Conservation (phyloP, 2,113 vertebrate genomes). For the Pyrgilauda ruficollis region DNA sequence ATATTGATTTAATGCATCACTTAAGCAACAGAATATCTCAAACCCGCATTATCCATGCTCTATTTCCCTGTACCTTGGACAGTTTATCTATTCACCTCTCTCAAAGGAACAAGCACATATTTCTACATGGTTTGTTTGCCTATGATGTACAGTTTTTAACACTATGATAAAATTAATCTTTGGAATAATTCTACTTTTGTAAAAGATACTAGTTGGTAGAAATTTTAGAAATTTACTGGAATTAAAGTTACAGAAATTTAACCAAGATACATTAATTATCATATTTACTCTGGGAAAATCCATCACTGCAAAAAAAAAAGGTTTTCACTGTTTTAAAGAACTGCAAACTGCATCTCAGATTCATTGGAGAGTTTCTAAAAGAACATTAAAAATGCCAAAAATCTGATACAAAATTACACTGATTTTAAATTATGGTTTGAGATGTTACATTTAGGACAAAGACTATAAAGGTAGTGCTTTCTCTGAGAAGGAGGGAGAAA, state of each 20-base stretch:
- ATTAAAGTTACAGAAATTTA: constrained; percentile 44
- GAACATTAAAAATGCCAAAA: not conserved
- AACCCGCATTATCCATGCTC: constrained; percentile 88
- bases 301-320: not conserved
- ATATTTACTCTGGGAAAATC: constrained; percentile 20
- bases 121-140: constrained; percentile 72
- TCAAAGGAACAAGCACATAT: constrained; percentile 68
- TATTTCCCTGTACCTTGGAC: constrained; percentile 86
- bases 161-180: constrained; percentile 20
- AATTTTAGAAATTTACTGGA: not conserved
- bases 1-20: constrained; percentile 94
- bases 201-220: not conserved
- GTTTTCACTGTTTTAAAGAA: constrained; percentile 29
- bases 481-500: not conserved
- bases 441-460: constrained; percentile 11
- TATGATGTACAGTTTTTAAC: constrained; percentile 48
- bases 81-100: constrained; percentile 81
- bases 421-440: constrained; percentile 45
- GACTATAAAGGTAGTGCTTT: not conserved
- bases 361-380: constrained; percentile 38
- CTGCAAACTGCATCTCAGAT: constrained; percentile 43
- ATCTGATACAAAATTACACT: constrained; percentile 15
- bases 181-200: constrained; percentile 15
- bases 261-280: not conserved
- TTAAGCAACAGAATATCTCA: constrained; percentile 84